phyloP scores from a whole-genome alignment of 2,888 invertebrate species.

The Archips crataeganus region DNA sequence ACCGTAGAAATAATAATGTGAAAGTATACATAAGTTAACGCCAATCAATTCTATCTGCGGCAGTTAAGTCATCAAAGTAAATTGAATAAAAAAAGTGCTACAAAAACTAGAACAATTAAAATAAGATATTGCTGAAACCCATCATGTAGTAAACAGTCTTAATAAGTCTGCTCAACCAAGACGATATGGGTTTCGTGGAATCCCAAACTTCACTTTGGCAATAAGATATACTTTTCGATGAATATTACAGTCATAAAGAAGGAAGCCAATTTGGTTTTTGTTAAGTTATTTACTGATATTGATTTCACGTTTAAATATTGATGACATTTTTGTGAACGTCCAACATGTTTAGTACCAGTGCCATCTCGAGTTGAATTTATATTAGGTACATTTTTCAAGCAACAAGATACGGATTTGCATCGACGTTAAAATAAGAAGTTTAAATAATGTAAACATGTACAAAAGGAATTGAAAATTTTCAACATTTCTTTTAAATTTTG shows the following conservation, averaged over 20 bases:
- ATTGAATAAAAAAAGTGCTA: neutral
- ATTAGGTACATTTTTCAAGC: neutral
- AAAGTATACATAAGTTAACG: too few relatives aligned
- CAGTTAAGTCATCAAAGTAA: neutral
- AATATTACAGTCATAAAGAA: conserved; percentile 36
- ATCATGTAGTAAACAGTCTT: neutral
- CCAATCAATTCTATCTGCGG: too few relatives aligned
- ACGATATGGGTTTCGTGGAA: neutral
- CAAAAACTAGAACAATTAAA: neutral
- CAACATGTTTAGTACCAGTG: conserved; percentile 14
- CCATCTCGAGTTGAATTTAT: neutral
- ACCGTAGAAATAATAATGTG: too few relatives aligned
- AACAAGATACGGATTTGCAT: neutral
- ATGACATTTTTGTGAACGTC: conserved; percentile 18
- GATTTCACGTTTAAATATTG: conserved; percentile 34
- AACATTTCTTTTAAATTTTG: too few relatives aligned
- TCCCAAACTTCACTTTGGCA: conserved; percentile 12
- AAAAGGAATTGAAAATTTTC: too few relatives aligned
- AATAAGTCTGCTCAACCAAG: neutral
- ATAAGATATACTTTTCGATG: conserved; percentile 33
- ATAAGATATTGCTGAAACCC: neutral
- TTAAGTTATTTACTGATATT: conserved; percentile 38
- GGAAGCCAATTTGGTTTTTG: conserved; percentile 35
- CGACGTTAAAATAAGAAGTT: too few relatives aligned
- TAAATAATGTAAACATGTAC: too few relatives aligned